A percentile compares a stretch with the other conserved stretches of the same genome.
phyloP scores from a whole-genome alignment of 2,113 vertebrate species.

The Pleuronectes platessa region DNA sequence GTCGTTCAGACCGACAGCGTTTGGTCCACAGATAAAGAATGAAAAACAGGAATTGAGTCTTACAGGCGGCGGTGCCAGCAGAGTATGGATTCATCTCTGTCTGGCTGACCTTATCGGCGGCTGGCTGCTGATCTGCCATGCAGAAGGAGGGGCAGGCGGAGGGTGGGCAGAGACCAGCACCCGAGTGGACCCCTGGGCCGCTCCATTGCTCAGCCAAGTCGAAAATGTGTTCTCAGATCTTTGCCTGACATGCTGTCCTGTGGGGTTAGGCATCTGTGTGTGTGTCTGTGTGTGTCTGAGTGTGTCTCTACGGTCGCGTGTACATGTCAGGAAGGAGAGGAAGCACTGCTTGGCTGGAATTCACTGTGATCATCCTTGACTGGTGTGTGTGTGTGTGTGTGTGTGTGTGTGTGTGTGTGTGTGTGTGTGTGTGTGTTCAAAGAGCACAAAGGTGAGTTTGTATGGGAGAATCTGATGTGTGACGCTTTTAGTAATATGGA shows the following conservation, averaged over 20 bases:
- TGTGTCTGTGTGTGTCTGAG: constrained; percentile 34
- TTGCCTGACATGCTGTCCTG: constrained; percentile 77
- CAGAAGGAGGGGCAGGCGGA: constrained; percentile 64
- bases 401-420: not conserved
- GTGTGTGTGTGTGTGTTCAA: not conserved
- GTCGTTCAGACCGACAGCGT: constrained; percentile 7
- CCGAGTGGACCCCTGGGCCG: constrained; percentile 64
- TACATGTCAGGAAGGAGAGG: constrained; percentile 38
- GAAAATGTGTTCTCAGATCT: constrained; percentile 84
- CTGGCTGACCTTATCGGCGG: constrained; percentile 62
- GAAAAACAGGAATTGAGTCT: constrained; percentile 60
- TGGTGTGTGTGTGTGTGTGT: constrained; percentile 11
- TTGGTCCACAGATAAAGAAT: constrained; percentile 26
- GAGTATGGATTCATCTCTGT: constrained; percentile 70
- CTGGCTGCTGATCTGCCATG: constrained; percentile 57
- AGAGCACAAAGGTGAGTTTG: constrained; percentile 34
- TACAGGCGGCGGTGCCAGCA: constrained; percentile 54
- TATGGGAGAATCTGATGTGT: constrained; percentile 33
- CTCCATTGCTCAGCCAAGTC: constrained; percentile 79
- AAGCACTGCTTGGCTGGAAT: constrained; percentile 61
- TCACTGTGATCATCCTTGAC: constrained; percentile 69
- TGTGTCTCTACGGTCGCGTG: constrained; percentile 15
- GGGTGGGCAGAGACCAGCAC: constrained; percentile 71
- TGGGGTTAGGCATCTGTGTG: constrained; percentile 50
- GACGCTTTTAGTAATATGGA: constrained; percentile 29